A percentile compares a stretch with the other conserved stretches of the same genome.
phyloP scores from a whole-genome alignment of 1,140 invertebrate species.

The Alviniconcha marisindica region DNA sequence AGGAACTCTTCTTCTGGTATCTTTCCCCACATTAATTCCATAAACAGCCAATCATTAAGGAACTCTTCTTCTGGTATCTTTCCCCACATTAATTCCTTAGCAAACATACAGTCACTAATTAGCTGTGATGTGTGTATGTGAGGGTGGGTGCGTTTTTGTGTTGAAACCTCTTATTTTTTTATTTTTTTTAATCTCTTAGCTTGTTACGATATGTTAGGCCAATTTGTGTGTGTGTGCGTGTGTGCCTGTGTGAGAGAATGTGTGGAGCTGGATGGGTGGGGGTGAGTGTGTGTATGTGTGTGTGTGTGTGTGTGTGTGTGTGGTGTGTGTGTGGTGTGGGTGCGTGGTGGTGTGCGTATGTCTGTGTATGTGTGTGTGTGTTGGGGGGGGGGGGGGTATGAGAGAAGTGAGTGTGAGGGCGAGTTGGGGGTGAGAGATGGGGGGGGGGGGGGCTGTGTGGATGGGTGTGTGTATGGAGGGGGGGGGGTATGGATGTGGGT shows the following conservation, averaged over 20 bases:
- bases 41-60: no score
- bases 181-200: no score
- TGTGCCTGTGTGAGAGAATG: background rate
- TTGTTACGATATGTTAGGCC: no score
- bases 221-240: no score
- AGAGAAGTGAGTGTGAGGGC: background rate
- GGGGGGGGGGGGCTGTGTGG: background rate
- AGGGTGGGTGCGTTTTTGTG: no score
- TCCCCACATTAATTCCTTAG: no score
- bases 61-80: no score
- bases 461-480: background rate
- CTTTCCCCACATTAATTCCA: no score
- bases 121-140: no score
- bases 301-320: constrained; percentile 10
- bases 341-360: background rate
- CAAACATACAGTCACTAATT: no score
- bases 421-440: background rate
- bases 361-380: constrained; percentile 9
- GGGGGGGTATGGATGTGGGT: background rate
- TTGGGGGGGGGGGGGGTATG: background rate
- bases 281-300: background rate
- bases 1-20: no score
- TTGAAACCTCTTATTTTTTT: no score
- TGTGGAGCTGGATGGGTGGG: background rate
- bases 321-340: constrained; percentile 11